Conservation (phyloP, 2,888 invertebrate genomes). For the Synanthedon andrenaeformis region DNA sequence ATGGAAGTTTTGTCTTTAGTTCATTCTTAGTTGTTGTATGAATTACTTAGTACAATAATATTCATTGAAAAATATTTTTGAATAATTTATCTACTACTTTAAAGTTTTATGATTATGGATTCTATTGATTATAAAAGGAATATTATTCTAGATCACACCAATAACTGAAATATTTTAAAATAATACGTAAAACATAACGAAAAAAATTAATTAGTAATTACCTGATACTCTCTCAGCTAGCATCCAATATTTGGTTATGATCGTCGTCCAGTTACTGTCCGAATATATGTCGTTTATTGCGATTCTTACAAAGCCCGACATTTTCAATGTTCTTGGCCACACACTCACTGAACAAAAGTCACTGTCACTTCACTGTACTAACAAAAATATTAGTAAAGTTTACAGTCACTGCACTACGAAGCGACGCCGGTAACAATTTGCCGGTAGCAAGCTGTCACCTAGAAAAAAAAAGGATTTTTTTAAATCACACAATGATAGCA, state of each 20-base stretch:
- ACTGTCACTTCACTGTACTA: conserved; percentile 37
- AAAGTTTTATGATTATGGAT: too few relatives aligned
- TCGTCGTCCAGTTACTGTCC: conserved; percentile 73
- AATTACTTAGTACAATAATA: too few relatives aligned
- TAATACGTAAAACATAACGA: too few relatives aligned
- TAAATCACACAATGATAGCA: not conserved
- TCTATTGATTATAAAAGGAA: too few relatives aligned
- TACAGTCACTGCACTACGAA: conserved; percentile 15
- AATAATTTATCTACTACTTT: too few relatives aligned
- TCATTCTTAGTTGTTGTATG: too few relatives aligned
- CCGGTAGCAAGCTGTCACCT: conserved; percentile 57
- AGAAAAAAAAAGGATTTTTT: conserved; percentile 24
- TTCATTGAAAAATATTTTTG: too few relatives aligned
- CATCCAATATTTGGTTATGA: conserved; percentile 77
- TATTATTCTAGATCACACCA: too few relatives aligned
- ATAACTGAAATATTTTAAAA: too few relatives aligned
- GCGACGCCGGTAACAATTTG: conserved; percentile 45
- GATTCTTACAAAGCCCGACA: conserved; percentile 75
- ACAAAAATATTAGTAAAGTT: conserved; percentile 6
- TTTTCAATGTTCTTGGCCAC: conserved; percentile 34
- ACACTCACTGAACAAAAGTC: conserved; percentile 1
- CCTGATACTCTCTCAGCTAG: conserved; percentile 81
- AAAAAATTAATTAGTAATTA: conserved; percentile 28
- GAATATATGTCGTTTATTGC: conserved; percentile 75
- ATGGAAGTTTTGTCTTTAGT: too few relatives aligned